Conservation (phyloP, 37 sponge, comb jelly and placozoan species). For the Beroe ovata region DNA sequence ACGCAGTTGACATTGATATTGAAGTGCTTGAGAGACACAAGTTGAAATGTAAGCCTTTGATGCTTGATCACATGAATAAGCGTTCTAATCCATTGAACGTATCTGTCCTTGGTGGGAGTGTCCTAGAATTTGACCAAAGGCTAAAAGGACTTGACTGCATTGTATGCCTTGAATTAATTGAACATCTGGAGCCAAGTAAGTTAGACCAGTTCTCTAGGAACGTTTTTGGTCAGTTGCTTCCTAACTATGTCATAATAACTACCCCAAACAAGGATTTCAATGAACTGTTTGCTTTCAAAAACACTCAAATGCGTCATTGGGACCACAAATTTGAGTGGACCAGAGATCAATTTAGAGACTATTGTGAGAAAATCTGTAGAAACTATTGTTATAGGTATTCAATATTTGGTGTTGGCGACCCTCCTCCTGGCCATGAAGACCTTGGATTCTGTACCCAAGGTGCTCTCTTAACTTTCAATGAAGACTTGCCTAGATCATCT, state of each 20-base stretch:
- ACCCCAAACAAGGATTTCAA: slow-evolving; percentile 95
- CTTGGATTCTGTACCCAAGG: slow-evolving; percentile 86
- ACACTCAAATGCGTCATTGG: slow-evolving; percentile 73
- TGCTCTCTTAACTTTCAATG: slow-evolving; percentile 83
- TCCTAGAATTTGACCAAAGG: slow-evolving; percentile 77
- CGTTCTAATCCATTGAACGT: slow-evolving; percentile 74
- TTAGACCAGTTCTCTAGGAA: slow-evolving; percentile 72
- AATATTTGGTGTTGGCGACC: slow-evolving; percentile 81
- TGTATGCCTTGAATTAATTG: slow-evolving; percentile 82
- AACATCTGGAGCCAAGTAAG: slow-evolving; percentile 76
- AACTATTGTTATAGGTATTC: slow-evolving; percentile 74
- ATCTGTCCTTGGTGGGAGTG: slow-evolving; percentile 74
- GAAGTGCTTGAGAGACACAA: slow-evolving; percentile 67
- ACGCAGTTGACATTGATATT: slow-evolving; percentile 85
- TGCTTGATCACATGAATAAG: slow-evolving; percentile 72
- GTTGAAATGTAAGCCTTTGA: slow-evolving; percentile 71
- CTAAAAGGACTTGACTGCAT: slow-evolving; percentile 79
- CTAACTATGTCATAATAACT: slow-evolving; percentile 74
- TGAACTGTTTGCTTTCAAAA: slow-evolving; percentile 77
- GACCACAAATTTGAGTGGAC: slow-evolving; percentile 99
- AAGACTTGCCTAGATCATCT: too few relatives aligned
- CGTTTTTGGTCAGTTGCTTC: slow-evolving; percentile 76
- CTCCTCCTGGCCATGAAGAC: slow-evolving; percentile 68
- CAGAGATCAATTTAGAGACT: slow-evolving; percentile 72
- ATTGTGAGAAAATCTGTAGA: slow-evolving; percentile 71